These are phyloP conservation scores for Brotogeris chrysoptera DNA, from an alignment of 2,797 vertebrate species.

Conservation along the genomic window DNA sequence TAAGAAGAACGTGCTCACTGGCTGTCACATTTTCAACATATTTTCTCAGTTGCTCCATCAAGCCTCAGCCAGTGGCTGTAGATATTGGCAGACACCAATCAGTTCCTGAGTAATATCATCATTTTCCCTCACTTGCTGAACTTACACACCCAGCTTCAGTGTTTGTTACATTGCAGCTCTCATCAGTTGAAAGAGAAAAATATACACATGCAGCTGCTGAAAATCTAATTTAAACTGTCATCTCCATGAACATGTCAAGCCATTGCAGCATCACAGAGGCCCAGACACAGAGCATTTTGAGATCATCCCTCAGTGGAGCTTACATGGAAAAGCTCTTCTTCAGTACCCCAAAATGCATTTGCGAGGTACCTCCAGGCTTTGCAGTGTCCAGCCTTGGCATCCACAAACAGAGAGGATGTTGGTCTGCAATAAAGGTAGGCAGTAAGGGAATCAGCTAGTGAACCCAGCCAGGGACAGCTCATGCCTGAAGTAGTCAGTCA, in stretches of 20 bases:
- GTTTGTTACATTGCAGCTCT: background rate
- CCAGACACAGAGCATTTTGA: background rate
- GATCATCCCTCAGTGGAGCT: background rate
- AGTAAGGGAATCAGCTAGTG: rapidly evolving
- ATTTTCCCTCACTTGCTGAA: background rate
- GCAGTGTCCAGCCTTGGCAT: background rate
- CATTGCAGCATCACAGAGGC: rapidly evolving
- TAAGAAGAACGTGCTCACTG: background rate
- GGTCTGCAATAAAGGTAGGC: background rate
- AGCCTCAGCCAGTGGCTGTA: background rate
- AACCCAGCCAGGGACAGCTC: background rate
- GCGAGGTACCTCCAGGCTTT: background rate
- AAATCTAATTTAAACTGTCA: background rate
- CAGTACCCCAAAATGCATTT: background rate
- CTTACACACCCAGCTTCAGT: background rate
- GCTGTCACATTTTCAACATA: constrained; percentile 19
- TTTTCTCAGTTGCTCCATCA: constrained; percentile 6
- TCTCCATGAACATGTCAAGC: background rate
- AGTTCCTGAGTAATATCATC: background rate
- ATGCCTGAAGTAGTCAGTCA: background rate
- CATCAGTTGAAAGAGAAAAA: background rate
- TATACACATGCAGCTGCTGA: background rate
- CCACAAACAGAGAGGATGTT: background rate
- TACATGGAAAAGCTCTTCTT: background rate
- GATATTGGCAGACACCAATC: background rate